Evolutionary conservation across 1,140 invertebrate genomes (phyloP), one percentile per base, ranked within the genome.

Genomic region (Drosophila neocordata): DNA sequence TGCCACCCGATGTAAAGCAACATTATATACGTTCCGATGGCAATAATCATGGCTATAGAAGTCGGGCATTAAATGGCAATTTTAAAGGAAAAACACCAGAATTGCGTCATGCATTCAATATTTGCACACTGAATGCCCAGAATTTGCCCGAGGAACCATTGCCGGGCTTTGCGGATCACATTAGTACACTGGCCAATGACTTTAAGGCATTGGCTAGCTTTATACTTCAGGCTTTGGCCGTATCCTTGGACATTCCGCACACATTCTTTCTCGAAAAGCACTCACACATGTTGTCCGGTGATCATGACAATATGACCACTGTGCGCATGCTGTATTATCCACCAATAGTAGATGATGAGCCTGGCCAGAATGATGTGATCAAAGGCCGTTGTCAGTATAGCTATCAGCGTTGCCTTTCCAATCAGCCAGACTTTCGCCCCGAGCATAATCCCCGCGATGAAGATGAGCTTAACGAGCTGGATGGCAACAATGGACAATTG

Each of bases 301-400:
- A 93, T 64, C 92, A 94, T 60, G 93, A 92, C 61, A 96, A 96
- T 89, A 92, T 93, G 64, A 94, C 95, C 11, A 94, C 93, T 44
- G 93, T 96, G 89, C 93, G 95, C 51, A 92, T 95, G 60, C 92
- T 96, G 58, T 94, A 94, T 72, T 94, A 94, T 77, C 96, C 95
- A 48, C 94, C 95, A 0, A 91, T 94, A 8, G 93, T 93, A 18
- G 93, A 93, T 4, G 93, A 94, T 79, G 93, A 93, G 65, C 88
- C 85, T 31, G 81, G 73, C 35, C 73, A 88, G 64, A 84, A 88
- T 63, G 89, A 91, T 22, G 75, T 89, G 57, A 77, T 91, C 27
- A 91, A 89, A 69, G 91, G 91, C 1, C 80, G 89, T 18, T 91
- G 91, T 53, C 90, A 89, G 60, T 92, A 92, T 55, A 92, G 91